Evolutionary conservation across 2,113 vertebrate species (phyloP).

Genomic region (Cottus gobio): DNA sequence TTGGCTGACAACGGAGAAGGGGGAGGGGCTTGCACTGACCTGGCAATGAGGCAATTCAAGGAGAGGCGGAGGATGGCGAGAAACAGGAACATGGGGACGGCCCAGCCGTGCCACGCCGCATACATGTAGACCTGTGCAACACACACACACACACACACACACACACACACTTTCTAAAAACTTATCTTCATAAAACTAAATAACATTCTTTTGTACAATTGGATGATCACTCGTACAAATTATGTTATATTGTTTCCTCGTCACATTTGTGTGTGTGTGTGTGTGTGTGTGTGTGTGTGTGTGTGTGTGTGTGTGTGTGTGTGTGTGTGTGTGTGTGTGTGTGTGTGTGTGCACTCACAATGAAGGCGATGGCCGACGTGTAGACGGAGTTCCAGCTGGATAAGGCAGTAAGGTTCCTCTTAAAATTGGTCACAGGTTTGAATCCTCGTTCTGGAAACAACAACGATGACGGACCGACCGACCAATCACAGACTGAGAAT

Average conservation of each 20-base stretch:
- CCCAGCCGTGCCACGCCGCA: constrained; percentile 97
- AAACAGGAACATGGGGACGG: constrained; percentile 97
- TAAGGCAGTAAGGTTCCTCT: constrained; percentile 96
- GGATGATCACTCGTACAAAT: not conserved
- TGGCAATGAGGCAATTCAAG: constrained; percentile 98
- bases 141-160: constrained; percentile 30
- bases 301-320: no score
- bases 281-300: no score
- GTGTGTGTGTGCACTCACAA: constrained; percentile 82
- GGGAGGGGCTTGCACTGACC: constrained; percentile 70
- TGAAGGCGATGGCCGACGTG: constrained; percentile 97
- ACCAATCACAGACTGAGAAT: constrained; percentile 3
- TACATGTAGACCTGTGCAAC: constrained; percentile 94
- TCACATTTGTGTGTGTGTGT: not conserved
- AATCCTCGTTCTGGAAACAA: constrained; percentile 90
- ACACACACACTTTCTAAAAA: no score
- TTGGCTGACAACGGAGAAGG: not conserved
- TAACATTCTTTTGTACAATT: not conserved
- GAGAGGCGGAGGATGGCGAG: constrained; percentile 96
- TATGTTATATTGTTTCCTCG: not conserved
- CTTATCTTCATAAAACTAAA: not conserved
- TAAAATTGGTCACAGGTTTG: constrained; percentile 95
- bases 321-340: no score
- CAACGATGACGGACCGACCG: not conserved
- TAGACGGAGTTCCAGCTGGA: constrained; percentile 98